Evolutionary conservation across 2,113 vertebrate genomes (phyloP), one percentile per base, ranked within the genome.

Genomic region (Syrmaticus mikado): DNA sequence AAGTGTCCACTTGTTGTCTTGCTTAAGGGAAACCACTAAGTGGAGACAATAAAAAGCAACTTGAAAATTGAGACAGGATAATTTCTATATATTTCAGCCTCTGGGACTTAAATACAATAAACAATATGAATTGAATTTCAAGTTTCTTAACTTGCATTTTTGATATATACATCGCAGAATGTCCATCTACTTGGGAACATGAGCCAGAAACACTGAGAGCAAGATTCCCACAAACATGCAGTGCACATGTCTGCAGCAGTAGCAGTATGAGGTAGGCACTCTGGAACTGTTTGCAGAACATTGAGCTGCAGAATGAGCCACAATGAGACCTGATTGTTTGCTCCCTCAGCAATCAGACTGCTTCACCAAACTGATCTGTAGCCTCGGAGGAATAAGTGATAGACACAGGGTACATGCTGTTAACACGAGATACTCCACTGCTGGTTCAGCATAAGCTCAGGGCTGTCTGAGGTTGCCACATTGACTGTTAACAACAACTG

Each of bases 1-100:
- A 99, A 93, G 72, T 97, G 96, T 66, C 99, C 99, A 0, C 96
- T 97, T 68, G 94, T 85, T 2, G 98, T 97, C 4, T 97, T 98
- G 18, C 98, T 98, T 95, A 99, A 97, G 41, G 97, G 66, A 95
- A 98, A 99, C 99, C 99, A 99, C 99, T 99, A 95, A 30, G 73
- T 0, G 27, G 87, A 93, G 67, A 93, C 17, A 92, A 94, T 20
- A 89, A 89, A 85, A 48, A 81, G 9, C 20, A 90, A 17, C 32
- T 43, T 75, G 32, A 91, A 81, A 88, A 73, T 22, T 27, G 22
- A 75, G 27, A 57, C 60, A 87, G 68, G 77, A 57, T 22, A 80
- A 40, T 38, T 83, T 58, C 27, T 60, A 8, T 4, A 22, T 21
- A 7, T 28, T 46, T 25, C 57, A 90, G 28, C 48, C 45, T 24